Conservation (phyloP, 2,113 vertebrate species). For the Lycaon pictus region DNA sequence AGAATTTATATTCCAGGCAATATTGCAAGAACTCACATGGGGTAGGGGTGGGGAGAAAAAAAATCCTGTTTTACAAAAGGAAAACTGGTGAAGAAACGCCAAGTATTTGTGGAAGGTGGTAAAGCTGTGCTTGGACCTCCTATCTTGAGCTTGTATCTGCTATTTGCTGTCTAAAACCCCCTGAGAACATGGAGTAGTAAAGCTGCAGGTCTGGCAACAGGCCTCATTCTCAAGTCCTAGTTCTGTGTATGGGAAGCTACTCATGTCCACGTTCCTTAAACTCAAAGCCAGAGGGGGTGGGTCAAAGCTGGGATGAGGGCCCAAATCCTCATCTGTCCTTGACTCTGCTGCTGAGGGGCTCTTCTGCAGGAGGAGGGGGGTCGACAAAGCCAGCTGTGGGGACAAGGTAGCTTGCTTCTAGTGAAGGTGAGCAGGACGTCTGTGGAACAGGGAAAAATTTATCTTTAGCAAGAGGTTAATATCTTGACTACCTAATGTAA, state of each 20-base stretch:
- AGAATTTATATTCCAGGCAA: neutral
- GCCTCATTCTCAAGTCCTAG: neutral
- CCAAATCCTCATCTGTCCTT: slow-evolving; percentile 28
- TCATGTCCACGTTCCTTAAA: neutral
- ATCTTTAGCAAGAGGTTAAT: neutral
- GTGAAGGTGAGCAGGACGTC: slow-evolving; percentile 52
- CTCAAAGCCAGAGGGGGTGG: neutral
- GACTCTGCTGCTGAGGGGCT: neutral
- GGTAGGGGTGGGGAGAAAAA: no score
- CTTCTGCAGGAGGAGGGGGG: slow-evolving; percentile 81
- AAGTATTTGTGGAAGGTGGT: neutral
- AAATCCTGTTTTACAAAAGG: neutral
- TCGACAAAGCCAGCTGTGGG: slow-evolving; percentile 80
- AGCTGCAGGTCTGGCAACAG: neutral
- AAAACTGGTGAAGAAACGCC: neutral
- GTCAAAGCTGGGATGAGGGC: neutral
- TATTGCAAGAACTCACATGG: no score
- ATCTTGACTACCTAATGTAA: neutral
- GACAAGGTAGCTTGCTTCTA: slow-evolving; percentile 10
- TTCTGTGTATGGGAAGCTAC: neutral
- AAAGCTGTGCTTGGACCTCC: neutral
- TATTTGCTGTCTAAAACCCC: neutral
- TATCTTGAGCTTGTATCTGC: neutral
- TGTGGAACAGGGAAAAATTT: slow-evolving; percentile 66
- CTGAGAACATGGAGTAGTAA: neutral